Evolutionary conservation across 2,888 invertebrate genomes (phyloP), one percentile per base, ranked within the genome.

Genomic region (Unio pictorum): DNA sequence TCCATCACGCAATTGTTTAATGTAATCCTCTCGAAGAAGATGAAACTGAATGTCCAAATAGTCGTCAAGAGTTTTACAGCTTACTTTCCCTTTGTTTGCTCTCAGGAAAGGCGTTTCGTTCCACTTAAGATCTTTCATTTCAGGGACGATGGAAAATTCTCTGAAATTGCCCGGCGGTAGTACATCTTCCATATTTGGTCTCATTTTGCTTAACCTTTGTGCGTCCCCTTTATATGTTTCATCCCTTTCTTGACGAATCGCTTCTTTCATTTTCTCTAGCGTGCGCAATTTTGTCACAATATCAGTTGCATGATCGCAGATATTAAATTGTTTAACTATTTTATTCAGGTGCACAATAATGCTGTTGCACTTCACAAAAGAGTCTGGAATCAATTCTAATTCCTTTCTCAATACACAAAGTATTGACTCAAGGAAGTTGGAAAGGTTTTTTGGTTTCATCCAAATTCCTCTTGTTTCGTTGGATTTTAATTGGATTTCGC

Each of bases 41-140:
- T 94, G 92, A 85, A 95, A 95, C 81, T 96, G 96, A 4, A 86
- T 91, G 80, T 95, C 94, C 28, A 96, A 90, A 86, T 96, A 96
- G 82, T 95, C 93, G 65, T 93, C 92, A 1, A 93, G 91, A 84
- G 91, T 91, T 4, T 90, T 85, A 87, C 94, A 95, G 0, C 92
- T 91, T 28, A 94, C 94, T 66, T 92, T 88, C 1, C 92, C 87
- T 67, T 93, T 92, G 83, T 93, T 94, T 0, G 92, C 91, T 30
- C 92, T 89, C 23, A 93, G 23, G 23, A 23, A 23, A 23, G 23
- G 23, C 23, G 23, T 23, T 23, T 23, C 23, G 23, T 23, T 23
- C 80, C 83, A 92, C 93, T 87, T 77, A 26, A 92, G 72, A 69
- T 91, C 91, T 17, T 80, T 74, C 5, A 71, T 61, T 2, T 74